Evolutionary conservation across 2,888 invertebrate species (phyloP).

Genomic region (Cataglyphis albicans): DNA sequence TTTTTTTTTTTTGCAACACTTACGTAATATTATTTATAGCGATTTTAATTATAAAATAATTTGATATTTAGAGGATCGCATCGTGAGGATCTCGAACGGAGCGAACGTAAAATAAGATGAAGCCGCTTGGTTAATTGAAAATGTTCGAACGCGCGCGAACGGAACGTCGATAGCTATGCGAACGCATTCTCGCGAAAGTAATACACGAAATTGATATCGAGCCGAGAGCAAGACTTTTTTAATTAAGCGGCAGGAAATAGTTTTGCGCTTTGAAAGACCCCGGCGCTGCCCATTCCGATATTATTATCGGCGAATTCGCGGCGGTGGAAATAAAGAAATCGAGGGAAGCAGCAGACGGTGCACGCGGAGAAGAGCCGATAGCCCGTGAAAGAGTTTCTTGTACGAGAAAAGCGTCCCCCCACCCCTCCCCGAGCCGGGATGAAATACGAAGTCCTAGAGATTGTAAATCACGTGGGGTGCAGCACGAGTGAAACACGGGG

Average conservation of each 20-base stretch:
- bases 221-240: slow-evolving; percentile 42
- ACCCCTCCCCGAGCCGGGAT: background rate
- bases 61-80: background rate
- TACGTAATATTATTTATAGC: background rate
- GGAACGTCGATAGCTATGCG: slow-evolving; percentile 11
- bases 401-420: background rate
- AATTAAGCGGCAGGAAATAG: slow-evolving; percentile 51
- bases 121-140: slow-evolving; percentile 35
- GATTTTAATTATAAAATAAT: slow-evolving; percentile 13
- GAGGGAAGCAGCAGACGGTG: slow-evolving; percentile 11
- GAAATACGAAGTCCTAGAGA: slow-evolving; percentile 23
- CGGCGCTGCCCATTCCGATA: slow-evolving; percentile 16
- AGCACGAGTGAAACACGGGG: slow-evolving; percentile 14
- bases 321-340: slow-evolving; percentile 42
- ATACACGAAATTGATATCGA: slow-evolving; percentile 51
- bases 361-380: background rate
- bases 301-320: slow-evolving; percentile 32
- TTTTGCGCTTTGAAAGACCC: slow-evolving; percentile 38
- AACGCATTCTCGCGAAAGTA: slow-evolving; percentile 42
- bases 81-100: background rate
- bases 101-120: background rate
- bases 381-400: slow-evolving; percentile 31
- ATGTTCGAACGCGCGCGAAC: background rate
- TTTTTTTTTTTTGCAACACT: too few species aligned
- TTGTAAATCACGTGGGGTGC: slow-evolving; percentile 31